These are phyloP conservation scores for Argentina silus DNA, from an alignment of 2,797 vertebrate species.

Conservation along the genomic window DNA sequence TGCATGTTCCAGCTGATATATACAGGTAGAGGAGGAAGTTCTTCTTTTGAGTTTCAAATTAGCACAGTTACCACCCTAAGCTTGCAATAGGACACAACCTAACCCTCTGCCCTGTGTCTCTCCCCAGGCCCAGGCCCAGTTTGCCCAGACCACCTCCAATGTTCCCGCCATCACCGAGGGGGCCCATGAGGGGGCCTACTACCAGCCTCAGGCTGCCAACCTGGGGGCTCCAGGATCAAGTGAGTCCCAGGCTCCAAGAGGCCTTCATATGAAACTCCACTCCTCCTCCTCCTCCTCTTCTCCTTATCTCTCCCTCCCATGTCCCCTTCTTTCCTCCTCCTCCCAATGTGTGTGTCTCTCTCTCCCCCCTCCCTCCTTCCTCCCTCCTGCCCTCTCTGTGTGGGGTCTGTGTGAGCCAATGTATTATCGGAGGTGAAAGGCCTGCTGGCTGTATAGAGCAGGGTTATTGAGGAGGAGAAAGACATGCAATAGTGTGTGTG, in stretches of 20 bases:
- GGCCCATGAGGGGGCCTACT: constrained; percentile 30
- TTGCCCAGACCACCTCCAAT: constrained; percentile 65
- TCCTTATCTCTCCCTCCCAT: neutral
- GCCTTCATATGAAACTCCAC: neutral
- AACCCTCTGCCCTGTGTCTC: neutral
- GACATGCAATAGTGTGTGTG: constrained; percentile 9
- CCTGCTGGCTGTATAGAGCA: neutral
- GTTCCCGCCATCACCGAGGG: constrained; percentile 78
- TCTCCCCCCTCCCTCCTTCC: neutral
- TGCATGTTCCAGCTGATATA: no score
- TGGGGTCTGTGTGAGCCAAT: neutral
- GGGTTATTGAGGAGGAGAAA: constrained; percentile 20
- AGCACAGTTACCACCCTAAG: neutral
- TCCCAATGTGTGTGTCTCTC: neutral
- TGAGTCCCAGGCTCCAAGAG: constrained; percentile 56
- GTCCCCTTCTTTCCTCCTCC: neutral
- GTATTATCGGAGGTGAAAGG: neutral
- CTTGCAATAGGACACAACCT: neutral
- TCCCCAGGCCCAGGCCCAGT: constrained; percentile 78
- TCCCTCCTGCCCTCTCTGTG: neutral
- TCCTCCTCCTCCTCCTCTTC: neutral
- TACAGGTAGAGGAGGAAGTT: no score
- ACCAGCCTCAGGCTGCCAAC: constrained; percentile 56
- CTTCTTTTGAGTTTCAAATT: neutral
- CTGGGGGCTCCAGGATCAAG: constrained; percentile 67